Percentiles rank a stretch among this genome's conserved stretches.
These are phyloP conservation scores for Drosophila gaucha DNA, from an alignment of 2,888 invertebrate genomes.

Conservation along the genomic window DNA sequence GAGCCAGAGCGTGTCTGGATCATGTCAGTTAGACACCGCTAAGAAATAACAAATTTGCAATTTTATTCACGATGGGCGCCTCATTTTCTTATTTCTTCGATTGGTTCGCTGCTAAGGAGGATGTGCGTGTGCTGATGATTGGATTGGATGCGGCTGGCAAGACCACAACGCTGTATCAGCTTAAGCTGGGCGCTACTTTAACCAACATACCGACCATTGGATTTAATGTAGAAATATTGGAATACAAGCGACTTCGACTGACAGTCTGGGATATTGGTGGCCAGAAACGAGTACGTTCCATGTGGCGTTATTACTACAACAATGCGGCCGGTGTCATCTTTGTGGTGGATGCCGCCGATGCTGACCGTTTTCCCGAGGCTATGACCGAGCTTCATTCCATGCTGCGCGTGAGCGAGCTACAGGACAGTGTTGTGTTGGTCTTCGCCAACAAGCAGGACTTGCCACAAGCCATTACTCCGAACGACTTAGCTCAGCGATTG, in stretches of 20 bases:
- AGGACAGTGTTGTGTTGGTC: slow-evolving; percentile 66
- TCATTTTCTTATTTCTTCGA: slow-evolving; percentile 67
- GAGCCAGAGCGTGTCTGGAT: background rate
- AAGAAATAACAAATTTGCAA: background rate
- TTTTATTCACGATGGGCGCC: slow-evolving; percentile 20
- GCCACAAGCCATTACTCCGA: slow-evolving; percentile 59
- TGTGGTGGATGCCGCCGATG: slow-evolving; percentile 77
- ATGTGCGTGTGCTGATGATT: slow-evolving; percentile 77
- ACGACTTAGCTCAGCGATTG: slow-evolving; percentile 20
- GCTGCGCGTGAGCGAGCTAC: slow-evolving; percentile 63
- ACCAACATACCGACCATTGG: slow-evolving; percentile 80
- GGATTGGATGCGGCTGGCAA: slow-evolving; percentile 82
- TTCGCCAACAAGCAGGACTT: slow-evolving; percentile 81
- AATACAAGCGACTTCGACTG: slow-evolving; percentile 78
- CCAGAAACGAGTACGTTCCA: slow-evolving; percentile 70
- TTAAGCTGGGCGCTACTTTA: slow-evolving; percentile 74
- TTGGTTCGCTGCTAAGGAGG: slow-evolving; percentile 62
- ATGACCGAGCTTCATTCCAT: slow-evolving; percentile 67
- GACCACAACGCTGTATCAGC: slow-evolving; percentile 78
- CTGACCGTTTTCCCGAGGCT: slow-evolving; percentile 61
- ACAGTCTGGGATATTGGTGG: slow-evolving; percentile 82
- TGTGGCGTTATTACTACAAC: slow-evolving; percentile 79
- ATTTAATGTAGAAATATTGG: slow-evolving; percentile 79
- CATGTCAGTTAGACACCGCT: background rate
- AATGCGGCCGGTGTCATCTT: slow-evolving; percentile 75